A percentile compares a stretch with the other conserved stretches of the same genome.
Evolutionary conservation across 53 echinoderm and acorn worm species (phyloP).

Genomic region (Astropecten irregularis): DNA sequence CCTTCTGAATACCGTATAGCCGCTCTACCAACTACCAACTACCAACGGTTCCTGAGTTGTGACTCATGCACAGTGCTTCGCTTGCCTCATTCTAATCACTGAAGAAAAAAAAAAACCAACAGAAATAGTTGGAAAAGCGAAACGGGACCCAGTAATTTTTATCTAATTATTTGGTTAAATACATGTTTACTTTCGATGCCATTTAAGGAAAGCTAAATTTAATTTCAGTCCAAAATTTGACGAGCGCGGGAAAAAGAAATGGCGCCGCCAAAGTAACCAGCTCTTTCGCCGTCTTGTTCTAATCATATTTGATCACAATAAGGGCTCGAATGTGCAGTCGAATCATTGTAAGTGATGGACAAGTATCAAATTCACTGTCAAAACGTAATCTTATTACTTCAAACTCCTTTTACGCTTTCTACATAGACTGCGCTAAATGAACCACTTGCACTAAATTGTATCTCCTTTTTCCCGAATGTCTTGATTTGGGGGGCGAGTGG

Average conservation of each 20-base stretch:
- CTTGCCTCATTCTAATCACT: no score
- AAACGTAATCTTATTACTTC: neutral
- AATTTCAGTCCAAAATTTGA: no score
- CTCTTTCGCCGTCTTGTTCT: neutral
- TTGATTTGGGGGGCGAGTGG: no score
- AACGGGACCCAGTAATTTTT: no score
- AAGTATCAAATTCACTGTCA: conserved; percentile 29
- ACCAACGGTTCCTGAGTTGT: no score
- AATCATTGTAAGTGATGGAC: neutral
- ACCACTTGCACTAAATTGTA: conserved; percentile 18
- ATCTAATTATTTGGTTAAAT: neutral
- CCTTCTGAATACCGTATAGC: no score
- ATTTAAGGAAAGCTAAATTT: no score
- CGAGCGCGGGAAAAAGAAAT: no score
- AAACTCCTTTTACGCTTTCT: neutral
- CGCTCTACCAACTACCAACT: no score
- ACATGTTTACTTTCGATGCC: neutral
- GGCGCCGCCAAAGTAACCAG: neutral
- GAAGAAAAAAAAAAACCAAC: no score
- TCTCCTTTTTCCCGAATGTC: conserved; percentile 12
- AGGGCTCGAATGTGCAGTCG: neutral
- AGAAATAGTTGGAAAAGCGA: no score
- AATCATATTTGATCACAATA: conserved; percentile 44
- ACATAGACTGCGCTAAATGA: neutral
- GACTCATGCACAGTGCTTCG: no score